Conservation (phyloP, 2,113 vertebrate genomes). For the Thunnus thynnus region DNA sequence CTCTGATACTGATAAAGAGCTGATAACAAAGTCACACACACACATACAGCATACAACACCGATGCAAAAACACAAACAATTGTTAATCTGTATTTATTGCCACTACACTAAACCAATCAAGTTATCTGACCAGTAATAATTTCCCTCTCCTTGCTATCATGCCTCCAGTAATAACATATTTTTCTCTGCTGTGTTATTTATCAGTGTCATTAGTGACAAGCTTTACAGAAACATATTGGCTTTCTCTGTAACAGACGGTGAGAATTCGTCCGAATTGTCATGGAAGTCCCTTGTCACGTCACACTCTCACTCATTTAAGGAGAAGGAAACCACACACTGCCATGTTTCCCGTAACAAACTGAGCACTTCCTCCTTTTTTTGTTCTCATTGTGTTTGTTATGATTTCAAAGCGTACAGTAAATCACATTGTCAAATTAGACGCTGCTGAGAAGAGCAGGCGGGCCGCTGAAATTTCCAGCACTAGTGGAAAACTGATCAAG, state of each 20-base stretch:
- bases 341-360: slow-evolving; percentile 76
- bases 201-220: not conserved
- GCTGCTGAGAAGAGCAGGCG: slow-evolving; percentile 1
- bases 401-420: slow-evolving; percentile 27
- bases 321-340: slow-evolving; percentile 76
- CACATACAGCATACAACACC: not conserved
- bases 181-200: not conserved
- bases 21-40: slow-evolving; percentile 12
- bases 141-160: not conserved
- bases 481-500: not conserved
- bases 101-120: not conserved
- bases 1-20: slow-evolving; percentile 25
- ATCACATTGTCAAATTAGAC: slow-evolving; percentile 29
- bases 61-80: not conserved
- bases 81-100: not conserved
- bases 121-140: not conserved
- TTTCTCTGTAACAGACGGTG: slow-evolving; percentile 11
- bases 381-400: slow-evolving; percentile 40
- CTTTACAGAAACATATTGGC: slow-evolving; percentile 3
- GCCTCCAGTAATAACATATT: too few relatives aligned
- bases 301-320: slow-evolving; percentile 57
- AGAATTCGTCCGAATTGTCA: not conserved
- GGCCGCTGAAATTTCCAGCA: not conserved
- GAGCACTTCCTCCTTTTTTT: slow-evolving; percentile 76
- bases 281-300: slow-evolving; percentile 72